Evolutionary conservation across 1,140 invertebrate species (phyloP).

Genomic region (Drosophila azteca): DNA sequence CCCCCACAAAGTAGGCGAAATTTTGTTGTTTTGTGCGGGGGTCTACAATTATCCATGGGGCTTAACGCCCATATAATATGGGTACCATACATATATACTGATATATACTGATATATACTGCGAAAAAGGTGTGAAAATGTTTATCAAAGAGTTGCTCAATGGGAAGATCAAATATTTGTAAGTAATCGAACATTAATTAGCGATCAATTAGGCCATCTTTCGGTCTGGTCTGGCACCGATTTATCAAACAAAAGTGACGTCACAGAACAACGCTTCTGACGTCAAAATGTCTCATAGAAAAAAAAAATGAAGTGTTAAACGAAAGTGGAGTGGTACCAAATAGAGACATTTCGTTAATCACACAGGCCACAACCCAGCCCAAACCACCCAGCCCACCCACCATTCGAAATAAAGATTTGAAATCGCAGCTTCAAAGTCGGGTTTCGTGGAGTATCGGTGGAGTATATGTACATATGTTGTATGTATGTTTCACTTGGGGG

Average conservation of each 20-base stretch:
- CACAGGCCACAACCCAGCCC: background rate
- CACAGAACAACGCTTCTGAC: conserved; percentile 40
- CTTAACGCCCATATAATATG: conserved; percentile 4
- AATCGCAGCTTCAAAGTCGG: conserved; percentile 12
- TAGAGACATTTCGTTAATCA: conserved; percentile 10
- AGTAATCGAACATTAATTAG: conserved; percentile 63
- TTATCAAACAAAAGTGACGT: conserved; percentile 42
- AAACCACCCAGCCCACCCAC: conserved; percentile 3
- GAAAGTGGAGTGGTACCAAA: conserved; percentile 25
- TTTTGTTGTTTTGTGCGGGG: background rate
- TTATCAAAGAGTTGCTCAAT: conserved; percentile 43
- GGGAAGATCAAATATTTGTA: conserved; percentile 54
- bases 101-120: too few species aligned
- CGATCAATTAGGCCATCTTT: conserved; percentile 30
- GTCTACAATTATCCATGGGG: conserved; percentile 10
- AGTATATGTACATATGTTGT: too few species aligned
- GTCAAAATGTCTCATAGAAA: conserved; percentile 25
- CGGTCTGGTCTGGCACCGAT: conserved; percentile 7
- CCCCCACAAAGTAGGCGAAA: background rate
- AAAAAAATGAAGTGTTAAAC: background rate
- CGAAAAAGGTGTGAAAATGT: conserved; percentile 59
- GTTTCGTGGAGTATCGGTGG: background rate
- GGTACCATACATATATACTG: too few species aligned
- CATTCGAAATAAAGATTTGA: background rate
- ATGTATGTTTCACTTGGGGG: background rate